Percentiles rank a stretch among this genome's conserved stretches.
Conservation (phyloP, 2,113 vertebrate species). For the Mixornis gularis region DNA sequence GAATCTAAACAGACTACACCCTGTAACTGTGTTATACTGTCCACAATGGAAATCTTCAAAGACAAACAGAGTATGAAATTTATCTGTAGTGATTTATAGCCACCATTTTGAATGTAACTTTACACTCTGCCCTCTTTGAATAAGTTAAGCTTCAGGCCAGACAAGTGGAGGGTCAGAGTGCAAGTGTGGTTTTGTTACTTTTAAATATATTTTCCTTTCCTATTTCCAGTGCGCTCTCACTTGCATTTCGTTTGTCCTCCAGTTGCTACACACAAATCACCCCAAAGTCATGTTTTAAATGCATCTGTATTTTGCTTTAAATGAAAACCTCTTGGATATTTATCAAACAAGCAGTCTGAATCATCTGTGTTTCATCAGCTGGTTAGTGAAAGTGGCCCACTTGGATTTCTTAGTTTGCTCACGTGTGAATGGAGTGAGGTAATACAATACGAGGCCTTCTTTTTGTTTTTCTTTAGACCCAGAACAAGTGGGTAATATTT, state of each 20-base stretch:
- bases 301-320: conserved; percentile 79
- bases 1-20: conserved; percentile 97
- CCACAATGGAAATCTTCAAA: conserved; percentile 94
- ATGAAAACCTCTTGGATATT: conserved; percentile 73
- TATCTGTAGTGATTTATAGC: conserved; percentile 89
- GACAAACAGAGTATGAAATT: conserved; percentile 91
- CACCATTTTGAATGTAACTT: conserved; percentile 82
- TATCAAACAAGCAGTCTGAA: conserved; percentile 74
- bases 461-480: conserved; percentile 79
- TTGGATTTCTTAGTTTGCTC: conserved; percentile 71
- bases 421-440: conserved; percentile 76
- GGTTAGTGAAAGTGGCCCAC: conserved; percentile 71
- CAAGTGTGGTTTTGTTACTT: conserved; percentile 76
- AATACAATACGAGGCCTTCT: conserved; percentile 73
- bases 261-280: conserved; percentile 80
- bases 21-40: conserved; percentile 94
- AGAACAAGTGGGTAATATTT: conserved; percentile 97
- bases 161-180: conserved; percentile 85
- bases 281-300: conserved; percentile 81
- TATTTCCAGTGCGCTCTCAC: conserved; percentile 76
- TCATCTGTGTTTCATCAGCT: conserved; percentile 66
- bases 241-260: conserved; percentile 70
- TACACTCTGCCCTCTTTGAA: conserved; percentile 81
- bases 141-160: conserved; percentile 75
- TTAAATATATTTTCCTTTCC: conserved; percentile 72